These are phyloP conservation scores for Thecocarcelia acutangulata DNA, from an alignment of 2,888 invertebrate species.

Conservation along the genomic window DNA sequence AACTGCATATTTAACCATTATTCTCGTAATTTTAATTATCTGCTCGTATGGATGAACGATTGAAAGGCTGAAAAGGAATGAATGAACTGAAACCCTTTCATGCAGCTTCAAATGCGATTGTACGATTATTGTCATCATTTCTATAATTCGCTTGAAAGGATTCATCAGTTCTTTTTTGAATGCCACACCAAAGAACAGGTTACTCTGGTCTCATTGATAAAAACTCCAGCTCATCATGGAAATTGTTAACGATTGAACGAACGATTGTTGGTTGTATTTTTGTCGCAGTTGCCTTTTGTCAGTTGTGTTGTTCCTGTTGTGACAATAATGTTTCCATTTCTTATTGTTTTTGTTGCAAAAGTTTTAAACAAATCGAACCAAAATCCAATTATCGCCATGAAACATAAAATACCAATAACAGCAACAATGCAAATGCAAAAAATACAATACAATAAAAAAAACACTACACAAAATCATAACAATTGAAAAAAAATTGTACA, in stretches of 20 bases:
- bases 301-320: constrained; percentile 28
- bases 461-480: constrained; percentile 20
- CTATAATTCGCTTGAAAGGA: constrained; percentile 62
- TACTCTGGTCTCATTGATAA: constrained; percentile 56
- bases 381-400: constrained; percentile 69
- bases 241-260: constrained; percentile 64
- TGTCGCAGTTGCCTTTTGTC: constrained; percentile 11
- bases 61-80: constrained; percentile 19
- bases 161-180: constrained; percentile 23
- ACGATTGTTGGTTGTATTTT: constrained; percentile 46
- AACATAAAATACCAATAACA: constrained; percentile 53
- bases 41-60: constrained; percentile 23
- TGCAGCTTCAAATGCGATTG: constrained; percentile 46
- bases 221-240: constrained; percentile 61
- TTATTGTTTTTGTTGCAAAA: constrained; percentile 33
- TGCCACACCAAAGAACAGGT: constrained; percentile 29
- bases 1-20: background rate
- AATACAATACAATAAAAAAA: constrained; percentile 15
- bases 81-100: constrained; percentile 26
- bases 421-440: background rate
- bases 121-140: constrained; percentile 44
- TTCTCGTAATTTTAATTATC: constrained; percentile 40
- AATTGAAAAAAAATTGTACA: constrained; percentile 50
- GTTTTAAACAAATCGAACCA: constrained; percentile 68
- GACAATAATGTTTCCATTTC: constrained; percentile 16